Evolutionary conservation across 2,888 invertebrate species (phyloP), one percentile per base, ranked within the genome.

Genomic region (Pyralis farinalis): DNA sequence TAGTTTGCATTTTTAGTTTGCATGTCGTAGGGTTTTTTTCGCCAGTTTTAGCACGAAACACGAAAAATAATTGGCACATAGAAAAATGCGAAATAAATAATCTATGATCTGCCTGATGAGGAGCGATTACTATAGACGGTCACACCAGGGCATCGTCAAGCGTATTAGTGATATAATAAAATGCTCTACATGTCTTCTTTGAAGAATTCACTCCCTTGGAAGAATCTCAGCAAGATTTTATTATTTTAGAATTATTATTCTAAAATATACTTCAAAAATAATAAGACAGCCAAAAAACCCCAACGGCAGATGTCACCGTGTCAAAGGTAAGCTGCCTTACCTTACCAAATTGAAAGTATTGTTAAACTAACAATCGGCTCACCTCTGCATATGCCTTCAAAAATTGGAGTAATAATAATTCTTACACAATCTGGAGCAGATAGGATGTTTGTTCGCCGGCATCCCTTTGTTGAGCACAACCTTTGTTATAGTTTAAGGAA

Each of bases 351-450:
- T 63, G 62, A 55, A 62, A 51, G 62, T 52, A 83, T 83, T 84
- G 82, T 86, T 70, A 57, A 48, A 57, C 25, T 43, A 63, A 72
- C 79, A 75, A 78, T 75, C 63, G 64, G 12, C 46, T 52, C 56
- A 58, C 56, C 59, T 62, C 63, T 53, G 54, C 59, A 56, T 57
- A 60, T 57, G 48, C 55, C 55, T 56, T 57, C 53, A 46, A 56
- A 70, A 74, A 70, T 62, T 71, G 66, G 64, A 71, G 66, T 77
- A 80, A 82, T 75, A 82, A 79, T 77, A 78, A 57, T 81, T 76
- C 77, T 79, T 70, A 75, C 76, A 65, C 75, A 78, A 85, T 85
- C 74, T 79, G 69, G 82, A 77, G 78, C 76, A 71, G 55, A 58
- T 56, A 47, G 46, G 64, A 59, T 58, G 53, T 59, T 53, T 61